Conservation (phyloP, 2,888 invertebrate genomes). For the Autographa gamma region DNA sequence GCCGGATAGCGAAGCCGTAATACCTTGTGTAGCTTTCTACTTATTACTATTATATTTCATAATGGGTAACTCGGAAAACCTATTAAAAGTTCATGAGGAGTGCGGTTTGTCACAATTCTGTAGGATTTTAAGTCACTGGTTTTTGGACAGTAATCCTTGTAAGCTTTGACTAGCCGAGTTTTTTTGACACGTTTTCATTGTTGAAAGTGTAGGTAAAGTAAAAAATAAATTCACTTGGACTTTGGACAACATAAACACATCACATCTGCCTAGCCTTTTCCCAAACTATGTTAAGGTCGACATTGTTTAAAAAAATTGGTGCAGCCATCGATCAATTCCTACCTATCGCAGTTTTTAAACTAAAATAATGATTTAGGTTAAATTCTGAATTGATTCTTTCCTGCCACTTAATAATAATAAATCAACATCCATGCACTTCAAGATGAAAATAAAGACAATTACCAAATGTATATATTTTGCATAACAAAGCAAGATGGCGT, state of each 20-base stretch:
- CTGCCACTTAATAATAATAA: not conserved
- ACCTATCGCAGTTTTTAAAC: too few species aligned
- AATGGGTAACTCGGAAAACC: constrained; percentile 33
- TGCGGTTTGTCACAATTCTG: not conserved
- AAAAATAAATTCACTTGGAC: too few species aligned
- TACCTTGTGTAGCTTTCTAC: constrained; percentile 37
- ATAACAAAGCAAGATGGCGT: not conserved
- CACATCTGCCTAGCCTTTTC: too few species aligned
- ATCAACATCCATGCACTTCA: not conserved
- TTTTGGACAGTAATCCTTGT: not conserved
- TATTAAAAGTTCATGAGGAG: constrained; percentile 21
- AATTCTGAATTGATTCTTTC: too few species aligned
- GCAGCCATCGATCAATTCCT: too few species aligned
- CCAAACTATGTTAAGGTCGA: too few species aligned
- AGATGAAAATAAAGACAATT: not conserved
- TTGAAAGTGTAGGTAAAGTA: too few species aligned
- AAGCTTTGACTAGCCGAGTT: not conserved
- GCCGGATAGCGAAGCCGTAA: constrained; percentile 49
- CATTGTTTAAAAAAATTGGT: too few species aligned
- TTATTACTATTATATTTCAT: constrained; percentile 52
- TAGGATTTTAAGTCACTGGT: not conserved
- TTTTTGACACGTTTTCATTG: not conserved
- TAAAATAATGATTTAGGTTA: too few species aligned
- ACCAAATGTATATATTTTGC: not conserved
- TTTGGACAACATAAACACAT: too few species aligned